Conservation (phyloP, 2,113 vertebrate species). For the Callipepla californica region DNA sequence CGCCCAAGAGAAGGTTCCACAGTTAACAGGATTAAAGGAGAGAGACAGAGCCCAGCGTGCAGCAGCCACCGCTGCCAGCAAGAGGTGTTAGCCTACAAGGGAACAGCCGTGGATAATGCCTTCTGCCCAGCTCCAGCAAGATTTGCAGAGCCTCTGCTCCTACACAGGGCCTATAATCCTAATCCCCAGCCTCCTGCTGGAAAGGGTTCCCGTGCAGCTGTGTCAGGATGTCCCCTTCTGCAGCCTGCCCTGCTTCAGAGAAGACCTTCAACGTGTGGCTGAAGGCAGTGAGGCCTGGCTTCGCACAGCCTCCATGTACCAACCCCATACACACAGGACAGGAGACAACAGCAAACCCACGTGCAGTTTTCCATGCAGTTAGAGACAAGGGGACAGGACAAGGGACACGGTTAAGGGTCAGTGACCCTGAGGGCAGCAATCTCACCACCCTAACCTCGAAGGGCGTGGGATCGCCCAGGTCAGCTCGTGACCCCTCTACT, state of each 20-base stretch:
- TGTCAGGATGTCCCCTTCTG: not conserved
- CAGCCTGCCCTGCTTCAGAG: not conserved
- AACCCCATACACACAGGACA: not conserved
- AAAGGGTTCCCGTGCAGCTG: rapidly evolving
- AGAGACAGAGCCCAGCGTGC: not conserved
- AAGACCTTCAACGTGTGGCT: not conserved
- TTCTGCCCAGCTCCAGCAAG: not conserved
- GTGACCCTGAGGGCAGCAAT: not conserved
- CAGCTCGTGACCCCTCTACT: conserved; percentile 67
- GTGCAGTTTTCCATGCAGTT: not conserved
- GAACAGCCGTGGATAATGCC: not conserved
- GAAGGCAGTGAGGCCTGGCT: not conserved
- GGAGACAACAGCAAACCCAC: not conserved
- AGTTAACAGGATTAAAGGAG: not conserved
- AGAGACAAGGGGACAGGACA: not conserved
- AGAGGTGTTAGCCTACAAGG: not conserved
- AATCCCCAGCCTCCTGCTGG: not conserved
- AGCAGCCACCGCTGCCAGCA: rapidly evolving
- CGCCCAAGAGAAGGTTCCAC: not conserved
- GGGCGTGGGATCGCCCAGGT: conserved; percentile 69
- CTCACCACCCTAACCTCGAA: conserved; percentile 82
- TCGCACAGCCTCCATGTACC: too few species aligned
- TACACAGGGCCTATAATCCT: not conserved
- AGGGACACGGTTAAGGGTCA: not conserved
- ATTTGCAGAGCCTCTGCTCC: not conserved